These are phyloP conservation scores for Catocala nupta DNA, from an alignment of 2,888 invertebrate genomes.

Conservation along the genomic window DNA sequence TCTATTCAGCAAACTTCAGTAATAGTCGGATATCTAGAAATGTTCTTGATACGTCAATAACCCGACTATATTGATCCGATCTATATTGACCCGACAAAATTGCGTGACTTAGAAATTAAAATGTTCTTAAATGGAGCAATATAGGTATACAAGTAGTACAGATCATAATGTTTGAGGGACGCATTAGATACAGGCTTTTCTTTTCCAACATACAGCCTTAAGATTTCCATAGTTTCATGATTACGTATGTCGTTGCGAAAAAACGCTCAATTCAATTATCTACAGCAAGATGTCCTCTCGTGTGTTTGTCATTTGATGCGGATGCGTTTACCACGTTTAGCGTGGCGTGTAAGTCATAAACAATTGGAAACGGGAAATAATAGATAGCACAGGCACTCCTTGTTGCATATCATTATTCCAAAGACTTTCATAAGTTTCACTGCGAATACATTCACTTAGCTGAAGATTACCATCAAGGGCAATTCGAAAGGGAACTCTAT, in stretches of 20 bases:
- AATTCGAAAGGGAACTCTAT: conserved; percentile 72
- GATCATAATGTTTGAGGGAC: too few relatives aligned
- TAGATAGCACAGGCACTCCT: conserved; percentile 47
- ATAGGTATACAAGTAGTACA: too few relatives aligned
- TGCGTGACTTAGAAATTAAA: too few relatives aligned
- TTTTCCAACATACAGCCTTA: too few relatives aligned
- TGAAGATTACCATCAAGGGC: conserved; percentile 78
- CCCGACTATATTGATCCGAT: too few relatives aligned
- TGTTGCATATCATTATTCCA: conserved; percentile 57
- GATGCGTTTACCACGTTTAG: conserved; percentile 28
- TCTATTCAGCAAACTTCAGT: too few relatives aligned
- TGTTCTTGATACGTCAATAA: too few relatives aligned
- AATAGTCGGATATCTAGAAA: too few relatives aligned
- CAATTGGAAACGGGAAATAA: conserved; percentile 47
- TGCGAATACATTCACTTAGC: conserved; percentile 76
- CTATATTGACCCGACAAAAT: too few relatives aligned
- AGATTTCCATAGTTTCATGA: not conserved
- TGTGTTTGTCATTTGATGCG: conserved; percentile 25
- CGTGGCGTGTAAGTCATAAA: conserved; percentile 34
- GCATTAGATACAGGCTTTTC: too few relatives aligned
- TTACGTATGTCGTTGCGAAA: not conserved
- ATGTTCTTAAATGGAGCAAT: too few relatives aligned
- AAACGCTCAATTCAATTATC: conserved; percentile 5
- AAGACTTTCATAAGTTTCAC: conserved; percentile 75
- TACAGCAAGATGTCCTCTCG: not conserved